Evolutionary conservation across 2,113 vertebrate species (phyloP).

Genomic region (Fukomys damarensis): DNA sequence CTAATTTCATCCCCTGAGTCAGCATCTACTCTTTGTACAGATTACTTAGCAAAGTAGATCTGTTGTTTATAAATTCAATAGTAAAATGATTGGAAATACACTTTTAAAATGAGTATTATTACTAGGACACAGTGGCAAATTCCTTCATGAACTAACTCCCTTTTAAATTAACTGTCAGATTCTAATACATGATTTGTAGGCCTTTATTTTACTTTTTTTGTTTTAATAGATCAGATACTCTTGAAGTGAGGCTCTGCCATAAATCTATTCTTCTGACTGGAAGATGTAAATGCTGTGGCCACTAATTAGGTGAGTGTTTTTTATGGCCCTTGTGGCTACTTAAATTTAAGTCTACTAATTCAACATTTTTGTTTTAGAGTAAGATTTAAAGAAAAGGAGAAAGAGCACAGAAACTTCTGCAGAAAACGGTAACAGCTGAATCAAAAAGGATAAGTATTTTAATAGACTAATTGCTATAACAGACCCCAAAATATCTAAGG

Average conservation of each 20-base stretch:
- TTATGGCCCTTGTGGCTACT: background rate
- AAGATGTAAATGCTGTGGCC: slow-evolving; percentile 12
- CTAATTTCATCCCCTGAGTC: background rate
- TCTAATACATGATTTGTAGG: background rate
- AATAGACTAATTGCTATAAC: background rate
- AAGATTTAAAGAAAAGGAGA: slow-evolving; percentile 33
- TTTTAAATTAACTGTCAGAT: background rate
- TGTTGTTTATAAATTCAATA: slow-evolving; percentile 25
- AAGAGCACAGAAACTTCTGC: background rate
- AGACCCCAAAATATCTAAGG: background rate
- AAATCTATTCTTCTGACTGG: background rate
- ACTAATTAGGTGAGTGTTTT: slow-evolving; percentile 64
- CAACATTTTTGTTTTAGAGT: background rate
- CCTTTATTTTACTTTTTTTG: slow-evolving; percentile 45
- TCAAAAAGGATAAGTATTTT: background rate
- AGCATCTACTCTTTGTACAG: background rate
- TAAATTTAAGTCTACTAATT: background rate
- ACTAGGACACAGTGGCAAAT: background rate
- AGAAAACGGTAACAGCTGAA: background rate
- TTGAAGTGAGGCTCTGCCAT: background rate
- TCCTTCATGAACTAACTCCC: background rate
- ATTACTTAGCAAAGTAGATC: background rate
- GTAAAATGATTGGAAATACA: background rate
- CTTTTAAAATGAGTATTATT: background rate
- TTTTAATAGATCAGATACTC: slow-evolving; percentile 44